Evolutionary conservation across 2,797 vertebrate species (phyloP), one percentile per base, ranked within the genome.

Genomic region (Gobio occitaniae): DNA sequence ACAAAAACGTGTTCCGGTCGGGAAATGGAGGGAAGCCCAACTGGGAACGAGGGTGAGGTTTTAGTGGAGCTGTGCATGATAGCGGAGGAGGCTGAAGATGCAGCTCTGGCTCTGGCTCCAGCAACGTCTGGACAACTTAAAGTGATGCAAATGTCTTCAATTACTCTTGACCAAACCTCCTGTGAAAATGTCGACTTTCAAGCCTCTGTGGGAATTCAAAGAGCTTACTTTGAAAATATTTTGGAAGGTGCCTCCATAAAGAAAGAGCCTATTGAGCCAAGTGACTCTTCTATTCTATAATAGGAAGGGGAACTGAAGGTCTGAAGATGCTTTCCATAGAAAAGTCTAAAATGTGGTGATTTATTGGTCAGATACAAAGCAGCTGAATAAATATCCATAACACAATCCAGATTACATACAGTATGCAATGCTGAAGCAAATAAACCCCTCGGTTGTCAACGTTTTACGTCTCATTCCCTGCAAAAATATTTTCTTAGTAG

Each of bases 1-100:
- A 50, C 80, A 84, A 21, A 93, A 92, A 74, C 79, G 88, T 63
- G 91, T 90, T 87, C 91, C 83, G 44, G 87, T 78, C 56, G 29
- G 25, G n/a, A 71, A 54, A 56, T 91, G 48, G 92, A 93, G 91
- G 91, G 89, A 50, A 92, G 92, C n/a, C 93, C 79, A 2, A 92
- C 93, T 87, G 92, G 88, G 1, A 92, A 94, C 52, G 91, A 86
- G 87, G 50, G 92, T 5, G 16, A 83, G 72, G 65, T 83, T 86
- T 84, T 81, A 13, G 80, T 38, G 70, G 92, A 94, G 8, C 82
- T 92, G 76, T 89, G 89, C 9, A 91, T 92, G 19, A 87, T 85
- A 21, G 80, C 94, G 88, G 94, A 94, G 88, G 93, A 94, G 75
- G 93, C 93, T 70, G 93, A 94, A 52, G 94, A 94, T 87, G 94